Base-by-base conservation (phyloP, 2,113 vertebrate species). In the Anolis carolinensis region DNA sequence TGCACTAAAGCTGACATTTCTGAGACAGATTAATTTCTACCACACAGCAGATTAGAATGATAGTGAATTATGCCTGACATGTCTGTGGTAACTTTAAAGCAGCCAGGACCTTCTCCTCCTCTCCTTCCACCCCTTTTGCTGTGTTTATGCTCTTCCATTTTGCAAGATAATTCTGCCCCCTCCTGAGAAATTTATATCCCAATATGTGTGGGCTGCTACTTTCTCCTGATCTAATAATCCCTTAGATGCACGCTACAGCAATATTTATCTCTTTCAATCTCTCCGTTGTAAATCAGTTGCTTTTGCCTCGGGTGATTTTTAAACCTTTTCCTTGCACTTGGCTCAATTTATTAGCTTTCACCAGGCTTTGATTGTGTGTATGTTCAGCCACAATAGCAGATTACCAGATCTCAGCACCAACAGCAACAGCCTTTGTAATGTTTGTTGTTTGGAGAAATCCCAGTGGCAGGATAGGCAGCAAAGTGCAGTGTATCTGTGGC, bases 251-350 rank as follows among this genome's bases (percentile, higher is more conserved):
- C 50, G 79, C 79, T 25, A 86, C 73, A 79, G 73, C 62, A 48
- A 77, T 89, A 55, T 87, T 90, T 82, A 87, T 79, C 36, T 91
- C 7, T 78, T 91, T 89, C 83, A 78, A 88, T 89, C 44, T 82
- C 36, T 82, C 86, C n/a, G 48, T 86, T 52, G 73, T 70, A 89
- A 83, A 93, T 89, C 77, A 87, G 27, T 75, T 73, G 79, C 74
- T 90, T 88, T 71, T 89, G 20, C 79, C 32, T 85, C 14, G 52
- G 74, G 81, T 63, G 50, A 16, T 84, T 83, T 89, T 76, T 79
- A 39, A 68, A 88, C 32, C 71, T 52, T 87, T 90, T 87, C 59
- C 87, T 44, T 25, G 30, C 39, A 0, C 13, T 2, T 79, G 0
- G 0, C 83, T 77, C 39, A 82, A 34, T 91, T 75, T 90, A 36